These are phyloP conservation scores for Chloroclysta siterata DNA, from an alignment of 2,888 invertebrate genomes.

Conservation along the genomic window DNA sequence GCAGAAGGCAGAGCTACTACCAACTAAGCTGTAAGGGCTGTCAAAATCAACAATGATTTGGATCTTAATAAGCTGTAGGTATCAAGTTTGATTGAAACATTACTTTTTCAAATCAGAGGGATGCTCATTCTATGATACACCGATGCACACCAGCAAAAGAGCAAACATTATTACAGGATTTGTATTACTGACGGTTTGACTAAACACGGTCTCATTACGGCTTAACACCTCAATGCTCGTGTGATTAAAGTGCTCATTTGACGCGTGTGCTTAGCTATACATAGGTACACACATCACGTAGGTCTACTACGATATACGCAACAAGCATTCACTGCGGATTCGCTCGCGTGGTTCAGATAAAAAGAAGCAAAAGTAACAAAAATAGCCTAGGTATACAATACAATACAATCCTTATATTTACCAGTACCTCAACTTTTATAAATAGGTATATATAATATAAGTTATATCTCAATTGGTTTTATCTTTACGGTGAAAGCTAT, in stretches of 20 bases:
- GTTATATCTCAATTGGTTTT: too few species aligned
- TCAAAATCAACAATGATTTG: too few species aligned
- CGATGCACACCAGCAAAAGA: not conserved
- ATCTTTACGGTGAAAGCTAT: too few species aligned
- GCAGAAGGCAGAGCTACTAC: too few species aligned
- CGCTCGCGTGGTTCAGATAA: not conserved
- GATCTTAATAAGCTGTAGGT: too few species aligned
- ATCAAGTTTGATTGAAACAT: too few species aligned
- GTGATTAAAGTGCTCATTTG: constrained; percentile 29
- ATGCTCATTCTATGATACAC: not conserved
- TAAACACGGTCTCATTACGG: constrained; percentile 25
- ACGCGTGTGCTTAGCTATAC: constrained; percentile 10
- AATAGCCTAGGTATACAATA: too few species aligned
- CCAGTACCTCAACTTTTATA: too few species aligned
- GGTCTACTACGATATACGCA: not conserved
- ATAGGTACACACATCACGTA: not conserved
- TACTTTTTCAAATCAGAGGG: not conserved
- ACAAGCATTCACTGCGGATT: not conserved
- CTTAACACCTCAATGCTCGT: constrained; percentile 28
- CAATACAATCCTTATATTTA: too few species aligned
- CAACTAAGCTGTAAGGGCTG: too few species aligned
- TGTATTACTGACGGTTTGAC: constrained; percentile 3
- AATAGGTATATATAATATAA: too few species aligned
- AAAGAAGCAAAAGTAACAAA: too few species aligned
- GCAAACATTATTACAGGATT: not conserved